Evolutionary conservation across 2,113 vertebrate genomes (phyloP), one percentile per base, ranked within the genome.

Genomic region (Aspidoscelis tigris): DNA sequence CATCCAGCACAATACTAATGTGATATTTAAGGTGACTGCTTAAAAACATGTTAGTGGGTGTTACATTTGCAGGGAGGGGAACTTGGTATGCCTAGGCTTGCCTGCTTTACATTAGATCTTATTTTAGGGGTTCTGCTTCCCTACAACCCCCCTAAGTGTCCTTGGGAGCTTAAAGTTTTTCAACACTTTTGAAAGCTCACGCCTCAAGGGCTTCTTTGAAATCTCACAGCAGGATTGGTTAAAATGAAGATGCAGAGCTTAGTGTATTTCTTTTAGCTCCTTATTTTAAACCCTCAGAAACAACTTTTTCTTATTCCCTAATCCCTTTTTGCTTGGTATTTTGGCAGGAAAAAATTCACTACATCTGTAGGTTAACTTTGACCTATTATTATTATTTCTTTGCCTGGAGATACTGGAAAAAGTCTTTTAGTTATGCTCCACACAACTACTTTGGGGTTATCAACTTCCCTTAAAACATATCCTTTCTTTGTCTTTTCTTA

Each of bases 121-220:
- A 61, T 65, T 82, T 66, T 53, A 73, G n/a, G 68, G 26, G 20
- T 61, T 55, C 20, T 22, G 65, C 66, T 43, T 33, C 43, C 24
- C 73, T 77, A 26, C 41, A 76, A 68, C 5, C 44, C 50, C 44
- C 64, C 33, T 64, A 65, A 73, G 3, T n/a, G 74, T 4, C 66
- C 44, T 1, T 1, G 10, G 80, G 55, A 78, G 75, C 58, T 64
- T 20, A 14, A 26, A 10, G 73, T 33, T 53, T 80, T 47, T 78
- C 3, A 5, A 55, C 0, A 1, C 5, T 3, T 24, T 68, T 9
- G 73, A 4, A 22, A 21, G 2, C 2, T 0, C 0, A 47, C 21
- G 68, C 58, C 12, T 41, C 41, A 71, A 39, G 20, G 73, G 2
- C 4, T 20, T 64, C 20, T 68, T 69, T 68, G 33, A 82, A 84